Evolutionary conservation across 2,797 vertebrate species (phyloP), one percentile per base, ranked within the genome.

Genomic region (Tapera naevia): DNA sequence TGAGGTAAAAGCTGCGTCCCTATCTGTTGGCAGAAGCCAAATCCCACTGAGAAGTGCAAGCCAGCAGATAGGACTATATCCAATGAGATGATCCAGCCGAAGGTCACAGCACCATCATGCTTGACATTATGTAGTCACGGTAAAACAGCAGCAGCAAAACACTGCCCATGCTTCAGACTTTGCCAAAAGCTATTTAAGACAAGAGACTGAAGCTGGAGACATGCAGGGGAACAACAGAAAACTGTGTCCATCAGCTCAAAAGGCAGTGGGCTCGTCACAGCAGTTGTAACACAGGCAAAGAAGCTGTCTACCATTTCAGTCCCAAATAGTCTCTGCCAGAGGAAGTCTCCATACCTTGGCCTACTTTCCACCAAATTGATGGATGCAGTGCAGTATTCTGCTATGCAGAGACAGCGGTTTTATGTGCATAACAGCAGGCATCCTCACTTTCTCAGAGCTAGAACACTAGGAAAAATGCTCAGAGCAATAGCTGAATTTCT

Each of bases 341-440:
- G 24, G 48, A 56, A 45, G 7, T 70, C 24, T 82, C 75, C 23
- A 4, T 74, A 56, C 19, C 35, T 51, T 62, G 71, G 48, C 35
- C 51, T 51, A 7, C 43, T 82, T 89, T 66, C 54, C 0, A 2
- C 56, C 0, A 0, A 9, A 2, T 24, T 80, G n/a, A 35, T 91
- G 35, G 21, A 13, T 85, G 37, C 27, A 56, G 8, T 80, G 32
- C 45, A 79, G 60, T 39, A 33, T 41, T 90, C 39, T 86, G 41
- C 32, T 84, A 32, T 17, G 2, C 12, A 17, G 64, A 62, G 33
- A 17, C 28, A 73, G 50, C 43, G 66, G 48, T 57, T 4, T 0
- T 60, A 30, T 45, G 9, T 85, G 48, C 14, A 6, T 56, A 51
- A 51, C 37, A 28, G 41, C 53, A 66, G 43, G 43, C 32, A 46